These are phyloP conservation scores for Leucoptera coffeella DNA, from an alignment of 2,888 invertebrate genomes.

Conservation along the genomic window DNA sequence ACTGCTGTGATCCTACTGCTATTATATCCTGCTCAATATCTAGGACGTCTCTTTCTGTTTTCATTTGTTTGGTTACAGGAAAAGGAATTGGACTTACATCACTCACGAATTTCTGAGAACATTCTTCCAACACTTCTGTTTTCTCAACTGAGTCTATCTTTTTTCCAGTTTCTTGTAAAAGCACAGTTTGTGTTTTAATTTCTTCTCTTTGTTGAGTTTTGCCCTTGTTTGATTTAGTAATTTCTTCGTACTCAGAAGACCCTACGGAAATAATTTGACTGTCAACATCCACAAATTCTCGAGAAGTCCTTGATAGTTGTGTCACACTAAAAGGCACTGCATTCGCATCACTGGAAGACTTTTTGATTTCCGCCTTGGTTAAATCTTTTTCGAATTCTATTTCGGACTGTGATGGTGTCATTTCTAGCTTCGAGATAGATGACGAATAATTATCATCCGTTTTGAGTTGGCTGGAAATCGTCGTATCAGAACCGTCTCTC, in stretches of 20 bases:
- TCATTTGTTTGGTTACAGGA: slow-evolving; percentile 28
- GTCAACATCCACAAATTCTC: slow-evolving; percentile 43
- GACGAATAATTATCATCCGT: slow-evolving; percentile 37
- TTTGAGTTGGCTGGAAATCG: slow-evolving; percentile 39
- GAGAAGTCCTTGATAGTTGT: slow-evolving; percentile 25
- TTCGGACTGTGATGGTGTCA: slow-evolving; percentile 25
- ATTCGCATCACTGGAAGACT: slow-evolving; percentile 13
- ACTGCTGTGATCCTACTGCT: slow-evolving; percentile 30
- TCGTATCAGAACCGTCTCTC: slow-evolving; percentile 34
- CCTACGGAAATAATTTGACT: slow-evolving; percentile 41
- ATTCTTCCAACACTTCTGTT: slow-evolving; percentile 21
- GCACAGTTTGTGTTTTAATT: neutral
- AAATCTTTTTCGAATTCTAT: slow-evolving; percentile 20
- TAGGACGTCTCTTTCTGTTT: slow-evolving; percentile 44
- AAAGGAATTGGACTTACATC: slow-evolving; percentile 40
- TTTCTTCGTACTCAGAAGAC: slow-evolving; percentile 36
- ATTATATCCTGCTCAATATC: slow-evolving; percentile 43
- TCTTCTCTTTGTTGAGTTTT: neutral
- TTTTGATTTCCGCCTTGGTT: slow-evolving; percentile 17
- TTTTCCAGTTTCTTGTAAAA: neutral
- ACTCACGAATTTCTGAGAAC: slow-evolving; percentile 23
- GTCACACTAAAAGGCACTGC: slow-evolving; percentile 32
- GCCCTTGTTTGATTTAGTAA: slow-evolving; percentile 20
- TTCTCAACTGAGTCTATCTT: neutral
- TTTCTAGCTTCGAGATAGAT: slow-evolving; percentile 37